Evolutionary conservation across 1,140 invertebrate species (phyloP).

Genomic region (Drosophila sechellia): DNA sequence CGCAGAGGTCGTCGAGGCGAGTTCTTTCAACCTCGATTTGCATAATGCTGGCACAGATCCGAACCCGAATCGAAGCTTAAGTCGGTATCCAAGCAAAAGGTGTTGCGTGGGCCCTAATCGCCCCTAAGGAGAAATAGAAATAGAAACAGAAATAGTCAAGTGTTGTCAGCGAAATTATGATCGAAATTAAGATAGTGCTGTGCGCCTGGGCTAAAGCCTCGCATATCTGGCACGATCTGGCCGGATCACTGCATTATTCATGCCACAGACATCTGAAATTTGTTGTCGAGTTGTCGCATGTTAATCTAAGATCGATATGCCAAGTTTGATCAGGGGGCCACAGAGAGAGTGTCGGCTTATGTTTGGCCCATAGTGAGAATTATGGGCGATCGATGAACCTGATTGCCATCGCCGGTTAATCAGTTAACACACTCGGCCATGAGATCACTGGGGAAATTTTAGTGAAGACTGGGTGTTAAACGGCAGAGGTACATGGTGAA

Average conservation of each 20-base stretch:
- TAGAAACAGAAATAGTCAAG: conserved; percentile 45
- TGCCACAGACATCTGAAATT: conserved; percentile 42
- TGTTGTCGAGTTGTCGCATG: conserved; percentile 56
- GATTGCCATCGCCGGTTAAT: conserved; percentile 25
- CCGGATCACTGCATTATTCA: conserved; percentile 72
- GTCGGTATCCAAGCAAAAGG: conserved; percentile 39
- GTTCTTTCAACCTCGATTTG: conserved; percentile 79
- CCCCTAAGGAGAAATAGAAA: conserved; percentile 13
- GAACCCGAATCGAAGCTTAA: conserved; percentile 17
- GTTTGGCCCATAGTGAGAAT: conserved; percentile 34
- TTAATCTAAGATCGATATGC: conserved; percentile 53
- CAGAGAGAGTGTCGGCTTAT: conserved; percentile 55
- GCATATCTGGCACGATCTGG: conserved; percentile 51
- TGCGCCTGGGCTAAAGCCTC: conserved; percentile 29
- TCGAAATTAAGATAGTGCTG: conserved; percentile 75
- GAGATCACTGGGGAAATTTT: conserved; percentile 43
- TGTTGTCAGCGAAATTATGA: conserved; percentile 78
- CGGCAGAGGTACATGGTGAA: background rate
- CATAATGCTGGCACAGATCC: conserved; percentile 71
- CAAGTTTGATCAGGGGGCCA: conserved; percentile 18
- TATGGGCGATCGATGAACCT: conserved; percentile 51
- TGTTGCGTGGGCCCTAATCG: conserved; percentile 76
- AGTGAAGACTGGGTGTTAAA: conserved; percentile 7
- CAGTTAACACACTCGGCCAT: conserved; percentile 43
- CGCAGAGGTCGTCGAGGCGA: conserved; percentile 52